These are phyloP conservation scores for Cataglyphis altisquamis DNA, from an alignment of 2,888 invertebrate species.

Conservation along the genomic window DNA sequence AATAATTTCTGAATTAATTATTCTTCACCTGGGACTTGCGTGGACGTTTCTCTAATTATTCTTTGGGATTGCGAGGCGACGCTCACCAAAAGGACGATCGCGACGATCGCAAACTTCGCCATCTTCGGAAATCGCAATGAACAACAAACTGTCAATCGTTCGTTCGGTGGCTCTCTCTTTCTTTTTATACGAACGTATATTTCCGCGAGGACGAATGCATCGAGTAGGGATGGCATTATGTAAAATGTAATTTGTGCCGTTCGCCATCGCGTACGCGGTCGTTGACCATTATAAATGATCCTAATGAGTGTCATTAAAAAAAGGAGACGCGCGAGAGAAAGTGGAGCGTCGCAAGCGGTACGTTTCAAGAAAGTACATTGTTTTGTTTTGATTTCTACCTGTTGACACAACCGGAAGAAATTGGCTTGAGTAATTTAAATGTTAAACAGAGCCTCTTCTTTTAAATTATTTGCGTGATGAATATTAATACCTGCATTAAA, in stretches of 20 bases:
- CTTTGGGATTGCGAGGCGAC: slow-evolving; percentile 49
- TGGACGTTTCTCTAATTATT: slow-evolving; percentile 34
- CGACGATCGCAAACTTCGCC: slow-evolving; percentile 65
- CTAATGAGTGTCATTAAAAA: slow-evolving; percentile 73
- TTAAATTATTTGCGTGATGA: not conserved
- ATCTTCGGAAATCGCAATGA: slow-evolving; percentile 68
- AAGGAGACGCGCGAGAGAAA: slow-evolving; percentile 73
- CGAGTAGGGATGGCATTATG: slow-evolving; percentile 66
- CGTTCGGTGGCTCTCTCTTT: slow-evolving; percentile 25
- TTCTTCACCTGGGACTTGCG: slow-evolving; percentile 63
- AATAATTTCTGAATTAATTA: not conserved
- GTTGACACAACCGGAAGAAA: slow-evolving; percentile 47
- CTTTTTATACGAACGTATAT: slow-evolving; percentile 36
- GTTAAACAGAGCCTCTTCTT: slow-evolving; percentile 17
- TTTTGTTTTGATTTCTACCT: slow-evolving; percentile 70
- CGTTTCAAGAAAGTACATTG: slow-evolving; percentile 72
- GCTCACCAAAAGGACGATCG: slow-evolving; percentile 64
- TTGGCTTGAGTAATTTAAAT: not conserved
- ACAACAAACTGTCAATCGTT: slow-evolving; percentile 65
- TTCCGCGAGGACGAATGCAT: slow-evolving; percentile 25
- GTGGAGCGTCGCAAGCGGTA: slow-evolving; percentile 70
- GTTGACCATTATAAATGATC: slow-evolving; percentile 65
- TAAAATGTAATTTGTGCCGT: slow-evolving; percentile 70
- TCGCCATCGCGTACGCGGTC: slow-evolving; percentile 37
- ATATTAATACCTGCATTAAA: not conserved